Evolutionary conservation across 1,140 invertebrate genomes (phyloP), one percentile per base, ranked within the genome.

Genomic region (Propsilocerus akamusi): DNA sequence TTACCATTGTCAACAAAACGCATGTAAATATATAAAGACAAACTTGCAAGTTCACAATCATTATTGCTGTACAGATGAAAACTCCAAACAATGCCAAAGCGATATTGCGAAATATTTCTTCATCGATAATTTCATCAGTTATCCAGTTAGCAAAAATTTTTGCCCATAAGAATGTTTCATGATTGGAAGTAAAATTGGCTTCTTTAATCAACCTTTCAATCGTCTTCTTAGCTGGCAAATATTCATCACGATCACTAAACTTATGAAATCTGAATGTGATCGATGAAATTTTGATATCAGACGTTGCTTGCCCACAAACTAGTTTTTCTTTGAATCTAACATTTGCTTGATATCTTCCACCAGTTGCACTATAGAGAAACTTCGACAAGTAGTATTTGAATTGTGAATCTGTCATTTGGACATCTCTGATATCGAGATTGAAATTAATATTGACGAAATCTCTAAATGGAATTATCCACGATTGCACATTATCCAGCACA

Each of bases 31-130:
- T 86, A 75, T 83, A 83, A 52, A 80, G 71, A 68, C 80, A 86
- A 51, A 78, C 82, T 64, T 77, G 77, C 0, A 82, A 55, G 62
- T 89, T 82, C n/a, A 83, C 83, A 58, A 91, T 86, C 14, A 93
- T 66, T 3, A 89, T 57, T 1, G 81, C 61, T 10, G 87, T 88
- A 37, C 84, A 86, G 12, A 78, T 57, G 73, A 90, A 83, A 4
- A 93, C 86, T 58, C 84, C 86, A 6, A 81, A 53, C 47, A 89
- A 67, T 0, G 87, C 86, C 47, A 91, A 62, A 24, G 77, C 71
- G 47, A 91, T 69, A 67, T 93, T 93, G 51, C 86, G 71, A 48
- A 80, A 76, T 2, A 92, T 75, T 67, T 87, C 83, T 28, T 72
- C 64, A 3, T 76, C 75, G 28, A 87, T 86, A n/a, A 75, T 61